Base-by-base conservation (phyloP, 1,140 invertebrate genomes). In the Neoseiulus cucumeris region DNA sequence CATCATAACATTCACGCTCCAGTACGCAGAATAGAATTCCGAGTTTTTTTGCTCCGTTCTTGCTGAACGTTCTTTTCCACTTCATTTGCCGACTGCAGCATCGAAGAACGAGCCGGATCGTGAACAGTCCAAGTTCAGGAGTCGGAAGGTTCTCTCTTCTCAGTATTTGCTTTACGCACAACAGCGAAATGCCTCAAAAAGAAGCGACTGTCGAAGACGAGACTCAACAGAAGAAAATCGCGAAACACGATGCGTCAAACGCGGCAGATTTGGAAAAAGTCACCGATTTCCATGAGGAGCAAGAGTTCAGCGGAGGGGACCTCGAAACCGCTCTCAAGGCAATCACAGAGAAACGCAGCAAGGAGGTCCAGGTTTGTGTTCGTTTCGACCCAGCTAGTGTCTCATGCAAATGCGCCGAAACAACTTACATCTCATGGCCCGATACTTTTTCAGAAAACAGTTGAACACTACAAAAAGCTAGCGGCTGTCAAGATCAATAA, bases 281-380 rank as follows among this genome's bases (percentile, higher is more conserved):
- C 29, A 65, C 65, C 29, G 65, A 65, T 44, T 65, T 65, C 42
- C 65, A 65, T 12, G 65, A 65, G 44, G 65, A 65, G 29, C 25
- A 44, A 14, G 65, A 65, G 20, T 20, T 65, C 25, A 65, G 42
- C 44, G 65, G 65, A 44, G 65, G 65, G 29, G 65, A 44, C 44
- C 25, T 45, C 22, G 44, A 65, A 25, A 65, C 44, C 12, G 44
- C 44, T 65, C 65, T 44, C 22, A 65, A 65, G 30, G 44, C 44
- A 4, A 65, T 44, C 30, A 44, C 65, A 14, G 65, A 44, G 22
- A 65, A 65, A 44, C 42, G 44, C 41, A 29, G 44, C 44, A 65
- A 59, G 22, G 51, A 59, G 33, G 51, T 59, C 14, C 51, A 59
- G 51, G 51, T 59, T 20, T 2, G 45, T 47, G 17, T 20, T 39